A percentile compares a stretch with the other conserved stretches of the same genome.
Conservation (phyloP, 2,888 invertebrate genomes). For the Acanthosoma haemorrhoidale region DNA sequence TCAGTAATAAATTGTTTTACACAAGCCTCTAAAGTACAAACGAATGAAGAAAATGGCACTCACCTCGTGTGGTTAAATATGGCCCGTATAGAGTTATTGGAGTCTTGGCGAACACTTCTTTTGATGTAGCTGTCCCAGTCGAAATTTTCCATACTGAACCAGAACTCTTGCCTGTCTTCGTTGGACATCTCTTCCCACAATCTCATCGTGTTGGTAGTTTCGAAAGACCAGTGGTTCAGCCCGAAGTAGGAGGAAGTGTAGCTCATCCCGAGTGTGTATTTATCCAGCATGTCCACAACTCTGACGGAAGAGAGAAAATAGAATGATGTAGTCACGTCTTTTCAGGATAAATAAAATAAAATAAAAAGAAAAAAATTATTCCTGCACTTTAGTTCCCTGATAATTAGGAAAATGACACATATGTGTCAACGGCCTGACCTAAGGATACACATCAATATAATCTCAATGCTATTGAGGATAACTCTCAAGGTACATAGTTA, state of each 20-base stretch:
- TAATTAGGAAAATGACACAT: no score
- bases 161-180: constrained; percentile 67
- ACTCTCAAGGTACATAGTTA: no score
- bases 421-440: no score
- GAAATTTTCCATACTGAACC: constrained; percentile 78
- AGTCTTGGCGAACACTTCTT: constrained; percentile 60
- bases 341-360: no score
- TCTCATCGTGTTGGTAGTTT: constrained; percentile 71
- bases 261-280: constrained; percentile 74
- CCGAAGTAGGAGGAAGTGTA: constrained; percentile 88
- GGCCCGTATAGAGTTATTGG: neutral
- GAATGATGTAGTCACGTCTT: neutral
- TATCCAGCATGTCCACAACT: constrained; percentile 79
- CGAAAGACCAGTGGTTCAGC: constrained; percentile 84
- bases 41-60: no score
- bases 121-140: constrained; percentile 88
- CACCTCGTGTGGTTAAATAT: neutral
- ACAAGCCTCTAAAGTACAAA: no score
- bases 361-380: no score
- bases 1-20: no score
- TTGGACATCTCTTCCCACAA: constrained; percentile 59
- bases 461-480: no score
- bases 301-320: constrained; percentile 49
- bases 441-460: no score
- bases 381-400: no score